Percentiles rank a stretch among this genome's conserved stretches.
These are phyloP conservation scores for Telenomus remus DNA, from an alignment of 1,140 invertebrate species.

Conservation along the genomic window DNA sequence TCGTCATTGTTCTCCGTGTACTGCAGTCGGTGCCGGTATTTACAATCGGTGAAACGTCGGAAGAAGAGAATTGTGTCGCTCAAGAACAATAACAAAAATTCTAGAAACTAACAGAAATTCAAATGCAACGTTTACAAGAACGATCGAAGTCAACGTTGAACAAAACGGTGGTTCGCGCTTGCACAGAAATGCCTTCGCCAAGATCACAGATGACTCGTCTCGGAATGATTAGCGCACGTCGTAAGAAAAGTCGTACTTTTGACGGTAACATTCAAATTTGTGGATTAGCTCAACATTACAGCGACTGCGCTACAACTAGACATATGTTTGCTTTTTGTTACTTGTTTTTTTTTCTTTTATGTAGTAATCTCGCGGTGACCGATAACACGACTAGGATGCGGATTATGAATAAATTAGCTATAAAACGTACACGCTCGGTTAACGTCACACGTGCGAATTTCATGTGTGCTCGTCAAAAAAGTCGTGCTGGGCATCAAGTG, in stretches of 20 bases:
- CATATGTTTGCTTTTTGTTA: conserved; percentile 34
- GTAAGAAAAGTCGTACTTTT: conserved; percentile 35
- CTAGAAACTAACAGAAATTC: too few relatives aligned
- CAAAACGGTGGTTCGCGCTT: conserved; percentile 10
- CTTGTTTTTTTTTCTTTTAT: conserved; percentile 11
- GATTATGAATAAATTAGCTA: conserved; percentile 50
- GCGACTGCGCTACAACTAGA: conserved; percentile 57
- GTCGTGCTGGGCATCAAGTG: conserved; percentile 20
- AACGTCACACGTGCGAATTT: conserved; percentile 50
- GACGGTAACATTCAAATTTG: conserved; percentile 55
- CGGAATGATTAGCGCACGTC: conserved; percentile 40
- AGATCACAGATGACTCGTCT: conserved; percentile 30
- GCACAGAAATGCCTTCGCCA: conserved; percentile 34
- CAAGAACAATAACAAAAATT: conserved; percentile 10
- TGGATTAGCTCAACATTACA: conserved; percentile 59
- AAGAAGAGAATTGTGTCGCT: conserved; percentile 37
- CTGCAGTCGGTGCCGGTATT: conserved; percentile 49
- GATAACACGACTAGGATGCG: conserved; percentile 55
- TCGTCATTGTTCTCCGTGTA: conserved; percentile 23
- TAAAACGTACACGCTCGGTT: conserved; percentile 44
- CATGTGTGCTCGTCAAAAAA: conserved; percentile 45
- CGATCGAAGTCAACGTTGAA: conserved; percentile 5
- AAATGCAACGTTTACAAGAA: conserved; percentile 1
- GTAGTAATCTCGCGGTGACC: conserved; percentile 45
- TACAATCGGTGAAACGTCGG: conserved; percentile 47